phyloP scores from a whole-genome alignment of 1,140 invertebrate species.

The Drosophila nikananu region DNA sequence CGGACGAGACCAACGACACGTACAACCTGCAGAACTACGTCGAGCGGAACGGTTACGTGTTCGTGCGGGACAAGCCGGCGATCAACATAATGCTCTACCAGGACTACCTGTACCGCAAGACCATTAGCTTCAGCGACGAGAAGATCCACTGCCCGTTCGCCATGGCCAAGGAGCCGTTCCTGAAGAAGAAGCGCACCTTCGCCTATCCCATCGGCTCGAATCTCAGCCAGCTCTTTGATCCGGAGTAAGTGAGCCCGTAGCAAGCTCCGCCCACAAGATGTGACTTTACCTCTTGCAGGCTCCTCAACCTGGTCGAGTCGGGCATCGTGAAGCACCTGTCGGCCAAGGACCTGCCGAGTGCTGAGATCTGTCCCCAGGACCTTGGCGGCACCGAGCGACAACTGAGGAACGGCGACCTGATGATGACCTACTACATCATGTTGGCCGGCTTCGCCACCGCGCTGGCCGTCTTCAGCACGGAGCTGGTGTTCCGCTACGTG shows the following conservation, averaged over 20 bases:
- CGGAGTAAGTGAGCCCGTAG: conserved; percentile 87
- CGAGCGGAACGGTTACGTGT: conserved; percentile 87
- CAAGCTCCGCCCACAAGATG: neutral
- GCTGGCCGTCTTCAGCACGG: conserved; percentile 88
- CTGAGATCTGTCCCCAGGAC: conserved; percentile 92
- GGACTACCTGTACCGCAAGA: conserved; percentile 89
- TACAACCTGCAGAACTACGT: conserved; percentile 85
- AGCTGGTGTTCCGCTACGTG: conserved; percentile 86
- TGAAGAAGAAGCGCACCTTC: conserved; percentile 89
- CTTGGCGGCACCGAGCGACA: conserved; percentile 92
- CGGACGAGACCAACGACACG: conserved; percentile 75
- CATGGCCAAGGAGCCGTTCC: conserved; percentile 88
- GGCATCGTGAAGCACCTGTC: conserved; percentile 90
- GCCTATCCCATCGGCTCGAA: conserved; percentile 88
- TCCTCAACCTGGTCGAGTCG: conserved; percentile 89
- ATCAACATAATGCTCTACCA: conserved; percentile 89
- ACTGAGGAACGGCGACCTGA: conserved; percentile 88
- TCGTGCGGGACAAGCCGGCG: conserved; percentile 89
- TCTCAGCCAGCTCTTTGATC: conserved; percentile 88
- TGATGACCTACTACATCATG: conserved; percentile 89
- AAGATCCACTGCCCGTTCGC: conserved; percentile 90
- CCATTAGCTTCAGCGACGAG: conserved; percentile 86
- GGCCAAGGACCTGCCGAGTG: conserved; percentile 88
- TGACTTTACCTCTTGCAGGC: conserved; percentile 85
- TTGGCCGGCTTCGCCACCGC: conserved; percentile 88